Base-by-base conservation (phyloP, 1,140 invertebrate genomes). In the Caerostris extrusa region DNA sequence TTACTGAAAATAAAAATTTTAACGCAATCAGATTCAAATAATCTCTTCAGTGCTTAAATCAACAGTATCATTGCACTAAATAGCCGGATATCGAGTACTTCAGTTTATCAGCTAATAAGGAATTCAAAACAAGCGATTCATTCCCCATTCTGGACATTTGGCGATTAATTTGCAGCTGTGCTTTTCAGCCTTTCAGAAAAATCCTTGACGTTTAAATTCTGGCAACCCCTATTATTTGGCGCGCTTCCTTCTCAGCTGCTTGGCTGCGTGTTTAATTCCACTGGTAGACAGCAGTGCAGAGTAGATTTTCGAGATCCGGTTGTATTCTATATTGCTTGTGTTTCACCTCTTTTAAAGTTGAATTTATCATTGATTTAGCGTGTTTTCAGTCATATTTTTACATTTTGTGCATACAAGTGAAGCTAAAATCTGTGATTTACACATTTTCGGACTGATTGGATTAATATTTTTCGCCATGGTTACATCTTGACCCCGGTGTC, bases 401-500 rank as follows among this genome's bases (percentile, higher is more conserved):
- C 34, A 12, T 12, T 12, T 53, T 77, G 34, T 77, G 71, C 34
- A 77, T 77, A 12, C 53, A 53, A 77, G 53, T 12, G 5, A 34
- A 5, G 4, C 34, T 77, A 8, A 77, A 77, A 12, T 77, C 19
- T 53, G 7, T 50, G 34, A 12, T 50, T 12, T 77, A 77, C 53
- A 0, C 50, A 50, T 77, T 77, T 53, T 12, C 57, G 7, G 7
- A 14, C 19, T 77, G 12, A 7, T 69, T 67, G 61, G 61, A 89
- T 89, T 69, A 69, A n/a, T 53, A 53, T 60, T 34, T 7, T 56
- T 69, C 50, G 50, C 57, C 55, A 82, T 82, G 71, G 50, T 91
- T 91, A 34, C 55, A 58, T 91, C 17, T 77, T 91, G 81, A 91
- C 90, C 90, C 69, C 81, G 12, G 58, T 85, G 77, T 91, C 90